Evolutionary conservation across 1,140 invertebrate genomes (phyloP), one percentile per base, ranked within the genome.

Genomic region (Plectrocnemia conspersa): DNA sequence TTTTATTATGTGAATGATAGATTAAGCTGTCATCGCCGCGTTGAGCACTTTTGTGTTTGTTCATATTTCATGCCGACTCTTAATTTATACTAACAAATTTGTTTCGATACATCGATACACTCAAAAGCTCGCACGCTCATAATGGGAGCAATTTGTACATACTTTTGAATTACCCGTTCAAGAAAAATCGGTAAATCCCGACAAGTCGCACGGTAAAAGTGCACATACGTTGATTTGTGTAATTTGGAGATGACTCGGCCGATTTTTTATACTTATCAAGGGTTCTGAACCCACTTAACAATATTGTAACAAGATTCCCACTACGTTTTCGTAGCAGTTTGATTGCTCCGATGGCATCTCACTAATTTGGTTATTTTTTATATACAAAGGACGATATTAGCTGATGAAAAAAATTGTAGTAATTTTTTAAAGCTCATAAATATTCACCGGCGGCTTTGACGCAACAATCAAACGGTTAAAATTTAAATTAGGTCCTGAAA

Each of bases 181-280:
- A 10, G 16, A 10, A 32, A 27, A n/a, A 21, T 50, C 23, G 11
- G 21, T 19, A 36, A 25, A 21, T 7, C 9, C 16, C 15, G 53
- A 2, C 29, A 50, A 21, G 32, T 57, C 54, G 22, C 54, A 52
- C 54, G 47, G 44, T 41, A 41, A 36, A 27, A 23, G 29, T 22
- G 54, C 33, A 29, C 18, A 48, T n/a, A n/a, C n/a, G n/a, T n/a
- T n/a, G n/a, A n/a, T n/a, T n/a, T n/a, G n/a, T n/a, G n/a, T 56
- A 56, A 54, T 54, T 58, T 46, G 32, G 44, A 27, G 45, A 54
- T 58, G 56, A 58, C 56, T 58, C 1, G 24, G 32, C 56, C 32
- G 13, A 52, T n/a, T n/a, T n/a, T n/a, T n/a, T n/a, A n/a, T n/a
- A n/a, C n/a, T n/a, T n/a, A n/a, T n/a, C n/a, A n/a, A n/a, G 56